Evolutionary conservation across 2,888 invertebrate genomes (phyloP), one percentile per base, ranked within the genome.

Genomic region (Petrolisthes manimaculis): DNA sequence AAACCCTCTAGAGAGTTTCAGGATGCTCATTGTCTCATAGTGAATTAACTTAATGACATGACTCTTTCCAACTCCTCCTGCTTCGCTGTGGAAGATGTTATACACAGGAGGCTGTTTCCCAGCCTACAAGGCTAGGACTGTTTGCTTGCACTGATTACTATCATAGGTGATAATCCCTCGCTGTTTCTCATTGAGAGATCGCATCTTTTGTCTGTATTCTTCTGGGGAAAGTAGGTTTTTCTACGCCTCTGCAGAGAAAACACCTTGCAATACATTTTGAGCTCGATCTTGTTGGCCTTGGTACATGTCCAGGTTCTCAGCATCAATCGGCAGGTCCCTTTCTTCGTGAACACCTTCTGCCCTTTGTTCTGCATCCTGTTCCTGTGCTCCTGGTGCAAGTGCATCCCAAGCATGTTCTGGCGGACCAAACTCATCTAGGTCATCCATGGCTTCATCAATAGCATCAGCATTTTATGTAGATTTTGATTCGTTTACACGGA

Each of bases 21-120:
- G 79, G 9, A 79, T 6, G 9, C 51, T 12, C 79, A 79, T 79
- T 79, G 79, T 79, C 8, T 79, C 79, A 53, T 79, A 79, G 53
- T 24, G 53, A 8, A 79, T 51, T 53, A 79, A 51, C n/a, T 79
- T 79, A n/a, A 79, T 24, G 51, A 79, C n/a, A n/a, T 79, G 79
- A n/a, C 79, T 79, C 53, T 79, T 24, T 24, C 79, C 79, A 5
- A 75, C 75, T 21, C 75, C 9, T 12, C 37, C 75, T 12, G 75
- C 5, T 18, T n/a, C 75, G n/a, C 37, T 79, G 79, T 24, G 79
- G 53, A 79, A 79, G 5, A 79, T 5, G 6, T 53, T 79, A 53
- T 79, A 79, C 8, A 6, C 61, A 9, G 61, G 61, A 6, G 6
- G 6, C 5, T 12, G 79, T 6, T 18, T 18, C 6, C 53, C 53